phyloP scores from a whole-genome alignment of 2,888 invertebrate species.

The Meta bourneti region DNA sequence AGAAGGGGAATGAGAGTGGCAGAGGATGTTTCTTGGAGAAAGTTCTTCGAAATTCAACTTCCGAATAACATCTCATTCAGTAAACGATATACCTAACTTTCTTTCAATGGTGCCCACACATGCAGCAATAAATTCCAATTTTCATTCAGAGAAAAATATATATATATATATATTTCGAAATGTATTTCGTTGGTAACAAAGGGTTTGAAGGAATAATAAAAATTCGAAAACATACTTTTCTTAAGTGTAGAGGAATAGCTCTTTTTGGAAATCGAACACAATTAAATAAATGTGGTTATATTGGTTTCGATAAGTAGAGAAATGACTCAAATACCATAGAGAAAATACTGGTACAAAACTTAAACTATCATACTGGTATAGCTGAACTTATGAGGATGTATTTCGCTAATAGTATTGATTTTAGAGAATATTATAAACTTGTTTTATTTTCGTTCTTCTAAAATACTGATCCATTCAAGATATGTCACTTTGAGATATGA shows the following conservation, averaged over 20 bases:
- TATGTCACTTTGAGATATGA: too few species aligned
- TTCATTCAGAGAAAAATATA: not conserved
- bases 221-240: not conserved
- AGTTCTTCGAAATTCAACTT: constrained; percentile 6
- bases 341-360: too few species aligned
- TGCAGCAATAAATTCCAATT: not conserved
- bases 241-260: not conserved
- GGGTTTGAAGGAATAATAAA: not conserved
- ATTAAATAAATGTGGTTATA: not conserved
- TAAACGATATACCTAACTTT: not conserved
- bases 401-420: too few species aligned
- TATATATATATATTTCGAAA: not conserved
- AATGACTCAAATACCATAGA: too few species aligned
- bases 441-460: too few species aligned
- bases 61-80: constrained; percentile 47
- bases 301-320: too few species aligned
- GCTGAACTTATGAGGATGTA: too few species aligned
- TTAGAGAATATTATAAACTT: too few species aligned
- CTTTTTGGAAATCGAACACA: not conserved
- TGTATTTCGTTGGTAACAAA: not conserved
- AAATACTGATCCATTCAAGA: too few species aligned
- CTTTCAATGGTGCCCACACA: not conserved
- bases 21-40: not conserved
- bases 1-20: not conserved
- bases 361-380: too few species aligned